Evolutionary conservation across 2,113 vertebrate species (phyloP).

Genomic region (Meleagris gallopavo): DNA sequence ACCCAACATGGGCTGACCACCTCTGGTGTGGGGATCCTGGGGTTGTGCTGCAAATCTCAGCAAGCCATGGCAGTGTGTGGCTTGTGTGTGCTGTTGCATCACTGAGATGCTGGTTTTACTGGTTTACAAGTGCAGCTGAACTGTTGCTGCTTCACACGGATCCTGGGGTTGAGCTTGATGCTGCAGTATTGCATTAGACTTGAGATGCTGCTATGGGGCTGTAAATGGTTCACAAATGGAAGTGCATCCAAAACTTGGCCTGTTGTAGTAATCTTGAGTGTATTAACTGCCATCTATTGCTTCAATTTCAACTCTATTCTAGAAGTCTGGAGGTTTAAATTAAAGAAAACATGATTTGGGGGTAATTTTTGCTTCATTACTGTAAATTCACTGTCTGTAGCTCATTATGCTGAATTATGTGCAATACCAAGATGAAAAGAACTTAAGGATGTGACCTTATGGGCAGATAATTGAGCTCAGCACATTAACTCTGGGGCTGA

Average conservation of each 20-base stretch:
- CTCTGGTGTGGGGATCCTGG: neutral
- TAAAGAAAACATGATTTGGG: conserved; percentile 47
- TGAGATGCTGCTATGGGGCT: neutral
- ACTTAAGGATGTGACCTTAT: conserved; percentile 55
- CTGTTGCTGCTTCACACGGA: neutral
- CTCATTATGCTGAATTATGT: conserved; percentile 49
- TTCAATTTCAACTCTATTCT: conserved; percentile 40
- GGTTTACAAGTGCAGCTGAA: neutral
- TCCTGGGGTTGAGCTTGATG: neutral
- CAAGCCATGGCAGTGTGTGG: neutral
- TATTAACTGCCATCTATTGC: conserved; percentile 30
- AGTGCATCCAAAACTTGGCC: neutral
- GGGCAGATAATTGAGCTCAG: conserved; percentile 51
- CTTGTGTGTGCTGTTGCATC: accelerated
- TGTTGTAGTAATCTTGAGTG: neutral
- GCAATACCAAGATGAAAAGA: conserved; percentile 59
- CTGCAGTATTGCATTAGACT: too few species aligned
- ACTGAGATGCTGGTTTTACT: neutral
- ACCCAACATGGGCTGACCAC: accelerated
- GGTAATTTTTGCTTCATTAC: conserved; percentile 61
- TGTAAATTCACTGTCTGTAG: conserved; percentile 40
- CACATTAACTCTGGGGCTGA: conserved; percentile 14
- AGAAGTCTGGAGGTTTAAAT: conserved; percentile 24
- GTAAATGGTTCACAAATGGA: neutral
- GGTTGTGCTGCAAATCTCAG: neutral